phyloP scores from a whole-genome alignment of 2,797 vertebrate species.

The Syngnathus acus region DNA sequence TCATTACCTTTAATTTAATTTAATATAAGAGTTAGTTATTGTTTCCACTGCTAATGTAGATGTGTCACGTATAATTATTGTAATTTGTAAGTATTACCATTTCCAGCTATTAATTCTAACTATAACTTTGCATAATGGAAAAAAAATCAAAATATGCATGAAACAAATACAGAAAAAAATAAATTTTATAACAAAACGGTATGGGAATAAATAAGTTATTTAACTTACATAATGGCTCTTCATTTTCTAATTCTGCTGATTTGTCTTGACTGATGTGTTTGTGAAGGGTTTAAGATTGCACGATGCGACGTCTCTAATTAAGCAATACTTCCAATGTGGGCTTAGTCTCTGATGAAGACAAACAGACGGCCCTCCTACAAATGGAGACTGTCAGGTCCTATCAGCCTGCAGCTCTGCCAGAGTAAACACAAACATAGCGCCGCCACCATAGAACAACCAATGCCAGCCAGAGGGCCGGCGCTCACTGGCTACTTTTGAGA shows the following conservation, averaged over 20 bases:
- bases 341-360: conserved; percentile 48
- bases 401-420: conserved; percentile 54
- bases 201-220: neutral
- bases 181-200: neutral
- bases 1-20: no score
- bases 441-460: conserved; percentile 34
- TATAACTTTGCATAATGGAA: no score
- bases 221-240: neutral
- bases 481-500: conserved; percentile 25
- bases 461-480: conserved; percentile 27
- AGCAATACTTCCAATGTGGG: conserved; percentile 28
- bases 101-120: no score
- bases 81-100: no score
- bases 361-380: conserved; percentile 44
- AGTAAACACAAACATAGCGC: conserved; percentile 48
- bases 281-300: conserved; percentile 13
- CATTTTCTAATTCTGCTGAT: neutral
- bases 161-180: neutral
- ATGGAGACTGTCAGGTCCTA: conserved; percentile 45
- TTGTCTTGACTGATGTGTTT: neutral
- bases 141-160: neutral
- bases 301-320: conserved; percentile 33
- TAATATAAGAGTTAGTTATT: no score
- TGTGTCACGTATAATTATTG: no score
- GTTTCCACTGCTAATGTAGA: no score